A percentile compares a stretch with the other conserved stretches of the same genome.
Conservation (phyloP, 2,113 vertebrate genomes). For the Tenebrosternarchus preto region DNA sequence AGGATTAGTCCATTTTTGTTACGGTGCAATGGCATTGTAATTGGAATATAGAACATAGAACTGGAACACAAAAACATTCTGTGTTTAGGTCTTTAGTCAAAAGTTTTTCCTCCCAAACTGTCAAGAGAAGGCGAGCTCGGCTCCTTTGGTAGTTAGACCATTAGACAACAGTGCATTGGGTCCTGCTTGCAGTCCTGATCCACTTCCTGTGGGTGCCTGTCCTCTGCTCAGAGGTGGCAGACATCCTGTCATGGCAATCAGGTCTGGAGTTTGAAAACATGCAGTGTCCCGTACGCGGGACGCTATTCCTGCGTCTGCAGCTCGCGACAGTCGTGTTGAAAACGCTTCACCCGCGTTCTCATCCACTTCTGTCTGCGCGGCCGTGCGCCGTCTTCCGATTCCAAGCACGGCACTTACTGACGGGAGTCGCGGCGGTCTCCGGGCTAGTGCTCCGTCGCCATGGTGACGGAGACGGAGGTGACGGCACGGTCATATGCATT, state of each 20-base stretch:
- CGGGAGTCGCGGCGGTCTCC: conserved; percentile 26
- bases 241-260: neutral
- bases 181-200: neutral
- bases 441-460: conserved; percentile 56
- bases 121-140: no score
- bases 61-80: neutral
- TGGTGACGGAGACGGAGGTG: conserved; percentile 55
- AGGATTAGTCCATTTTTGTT: no score
- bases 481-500: conserved; percentile 34
- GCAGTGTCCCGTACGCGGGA: no score
- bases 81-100: neutral
- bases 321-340: no score
- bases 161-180: neutral
- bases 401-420: neutral
- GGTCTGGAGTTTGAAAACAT: neutral
- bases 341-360: neutral
- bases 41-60: neutral
- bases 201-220: neutral
- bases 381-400: conserved; percentile 15
- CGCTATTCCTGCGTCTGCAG: no score
- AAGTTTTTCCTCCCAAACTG: neutral
- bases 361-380: neutral
- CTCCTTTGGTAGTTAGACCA: neutral
- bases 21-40: no score
- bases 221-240: neutral